Conservation (phyloP, 1,140 invertebrate genomes). For the Nymphalis io region DNA sequence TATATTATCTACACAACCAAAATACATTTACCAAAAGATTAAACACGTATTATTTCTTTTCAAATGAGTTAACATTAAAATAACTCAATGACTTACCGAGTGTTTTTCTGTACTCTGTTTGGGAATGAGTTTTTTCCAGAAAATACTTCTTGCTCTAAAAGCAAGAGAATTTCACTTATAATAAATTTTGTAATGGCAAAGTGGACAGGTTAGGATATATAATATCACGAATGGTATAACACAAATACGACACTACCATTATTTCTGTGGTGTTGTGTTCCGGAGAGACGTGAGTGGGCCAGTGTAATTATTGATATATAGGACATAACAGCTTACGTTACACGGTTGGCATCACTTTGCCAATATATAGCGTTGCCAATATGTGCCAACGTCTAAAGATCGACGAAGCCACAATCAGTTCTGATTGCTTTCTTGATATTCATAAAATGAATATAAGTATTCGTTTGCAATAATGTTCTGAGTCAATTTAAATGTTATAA, state of each 20-base stretch:
- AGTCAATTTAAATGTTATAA: too few species aligned
- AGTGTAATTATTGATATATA: background rate
- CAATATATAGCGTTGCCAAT: constrained; percentile 2
- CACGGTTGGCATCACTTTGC: constrained; percentile 6
- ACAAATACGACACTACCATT: background rate
- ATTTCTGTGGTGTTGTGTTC: background rate
- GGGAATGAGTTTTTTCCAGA: too few species aligned
- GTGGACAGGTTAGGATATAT: background rate
- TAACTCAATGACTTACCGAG: too few species aligned
- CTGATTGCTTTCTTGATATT: background rate
- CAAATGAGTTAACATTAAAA: too few species aligned
- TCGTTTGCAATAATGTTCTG: too few species aligned
- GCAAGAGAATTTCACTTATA: too few species aligned
- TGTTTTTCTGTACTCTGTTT: too few species aligned
- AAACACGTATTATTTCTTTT: too few species aligned
- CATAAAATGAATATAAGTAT: background rate
- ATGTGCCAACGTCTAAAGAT: background rate
- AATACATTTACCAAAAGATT: background rate
- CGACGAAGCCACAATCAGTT: background rate
- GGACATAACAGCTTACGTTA: constrained; percentile 6
- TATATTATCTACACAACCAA: background rate
- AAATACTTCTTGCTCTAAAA: too few species aligned
- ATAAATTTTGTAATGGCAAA: too few species aligned
- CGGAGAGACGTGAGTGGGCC: background rate
- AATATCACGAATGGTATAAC: background rate